Base-by-base conservation (phyloP, 2,888 invertebrate species). In the Aleiodes alternator region DNA sequence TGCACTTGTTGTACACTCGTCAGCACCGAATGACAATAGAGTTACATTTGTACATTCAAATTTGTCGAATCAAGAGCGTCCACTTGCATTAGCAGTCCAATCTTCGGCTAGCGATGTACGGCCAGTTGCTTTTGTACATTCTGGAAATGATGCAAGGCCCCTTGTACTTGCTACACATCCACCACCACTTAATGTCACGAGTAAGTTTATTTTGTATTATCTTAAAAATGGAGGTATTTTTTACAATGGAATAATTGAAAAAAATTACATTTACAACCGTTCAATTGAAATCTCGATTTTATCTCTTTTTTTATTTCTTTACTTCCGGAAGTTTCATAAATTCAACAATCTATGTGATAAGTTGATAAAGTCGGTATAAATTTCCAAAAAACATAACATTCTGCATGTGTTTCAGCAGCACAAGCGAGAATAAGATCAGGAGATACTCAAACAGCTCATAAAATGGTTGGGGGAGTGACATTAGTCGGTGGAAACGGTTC, bases 401-500 rank as follows among this genome's bases (percentile, higher is more conserved):
- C 43, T 57, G 75, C 53, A 55, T 71, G 38, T 55, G 56, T 70
- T 57, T 14, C 73, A 89, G 88, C 83, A 77, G 83, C 87, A 75
- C 88, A 88, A 76, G 84, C 88, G 55, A 88, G 89, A 82, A 85
- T 89, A 82, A 86, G 89, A 78, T 81, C 88, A 50, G 84, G 84
- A 5, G 89, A 89, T 43, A 80, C 87, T 48, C 90, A 89, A 78
- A 85, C 87, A 7, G 87, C 90, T 43, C 89, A 90, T 83, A 90
- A 90, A 82, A 89, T 90, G 89, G 87, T 90, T 51, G 86, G 90
- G 6, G 88, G 89, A n/a, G 87, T 89, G 55, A 86, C 90, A 14
- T 76, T 89, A 29, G 88, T 89, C 53, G 88, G 89, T 61, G 87
- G 89, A 31, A 87, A 84, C 43, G 88, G 88, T 38, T 86, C 89